These are phyloP conservation scores for Melanogrammus aeglefinus DNA, from an alignment of 2,797 vertebrate species.

Conservation along the genomic window DNA sequence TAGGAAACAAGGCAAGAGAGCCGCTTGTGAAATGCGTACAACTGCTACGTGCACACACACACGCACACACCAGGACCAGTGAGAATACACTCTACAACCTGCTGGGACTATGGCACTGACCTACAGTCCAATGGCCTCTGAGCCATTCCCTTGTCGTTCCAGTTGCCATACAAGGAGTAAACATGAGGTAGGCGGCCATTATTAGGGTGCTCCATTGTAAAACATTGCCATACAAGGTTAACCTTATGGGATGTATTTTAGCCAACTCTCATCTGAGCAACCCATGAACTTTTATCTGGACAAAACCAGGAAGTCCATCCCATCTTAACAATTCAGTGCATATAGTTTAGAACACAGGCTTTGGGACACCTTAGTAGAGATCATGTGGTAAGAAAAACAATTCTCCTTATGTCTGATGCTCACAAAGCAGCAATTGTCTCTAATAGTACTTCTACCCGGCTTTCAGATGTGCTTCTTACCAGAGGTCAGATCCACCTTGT, in stretches of 20 bases:
- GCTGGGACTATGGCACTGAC: constrained; percentile 37
- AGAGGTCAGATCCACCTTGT: constrained; percentile 1
- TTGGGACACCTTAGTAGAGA: background rate
- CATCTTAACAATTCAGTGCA: background rate
- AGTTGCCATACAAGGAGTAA: constrained; percentile 33
- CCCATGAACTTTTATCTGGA: background rate
- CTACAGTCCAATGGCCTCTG: constrained; percentile 37
- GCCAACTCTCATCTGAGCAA: background rate
- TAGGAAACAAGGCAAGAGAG: background rate
- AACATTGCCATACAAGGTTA: constrained; percentile 13
- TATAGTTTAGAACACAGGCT: background rate
- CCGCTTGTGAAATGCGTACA: background rate
- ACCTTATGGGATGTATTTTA: background rate
- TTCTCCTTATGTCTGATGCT: background rate
- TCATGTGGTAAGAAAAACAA: background rate
- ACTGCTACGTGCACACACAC: no score
- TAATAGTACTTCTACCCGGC: background rate
- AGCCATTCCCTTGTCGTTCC: constrained; percentile 5
- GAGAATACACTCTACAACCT: constrained; percentile 9
- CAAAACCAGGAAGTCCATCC: constrained; percentile 3
- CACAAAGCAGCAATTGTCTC: constrained; percentile 4
- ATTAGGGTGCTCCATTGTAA: constrained; percentile 16
- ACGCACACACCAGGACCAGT: background rate
- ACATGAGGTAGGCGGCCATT: background rate
- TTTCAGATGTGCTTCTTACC: background rate